Evolutionary conservation across 2,113 vertebrate species (phyloP).

Genomic region (Parus major): DNA sequence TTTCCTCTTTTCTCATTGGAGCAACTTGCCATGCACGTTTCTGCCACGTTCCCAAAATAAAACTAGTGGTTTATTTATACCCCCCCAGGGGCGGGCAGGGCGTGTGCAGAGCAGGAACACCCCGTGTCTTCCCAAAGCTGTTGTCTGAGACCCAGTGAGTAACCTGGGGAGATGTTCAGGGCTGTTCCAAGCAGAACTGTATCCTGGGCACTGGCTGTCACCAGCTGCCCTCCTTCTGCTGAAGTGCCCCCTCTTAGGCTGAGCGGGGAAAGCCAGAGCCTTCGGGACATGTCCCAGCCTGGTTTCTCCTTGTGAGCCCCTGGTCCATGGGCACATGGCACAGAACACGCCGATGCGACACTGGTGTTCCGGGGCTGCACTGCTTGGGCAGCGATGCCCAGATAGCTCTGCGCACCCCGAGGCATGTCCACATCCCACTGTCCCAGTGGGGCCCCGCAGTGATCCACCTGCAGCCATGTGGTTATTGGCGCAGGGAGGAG

Average conservation of each 20-base stretch:
- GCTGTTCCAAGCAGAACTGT: background rate
- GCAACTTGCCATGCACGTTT: background rate
- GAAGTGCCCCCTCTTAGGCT: background rate
- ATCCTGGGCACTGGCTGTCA: rapidly evolving
- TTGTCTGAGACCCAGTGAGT: rapidly evolving
- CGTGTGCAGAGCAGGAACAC: rapidly evolving
- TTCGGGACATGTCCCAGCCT: rapidly evolving
- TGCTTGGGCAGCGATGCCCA: background rate
- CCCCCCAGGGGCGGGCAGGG: background rate
- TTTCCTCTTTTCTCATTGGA: background rate
- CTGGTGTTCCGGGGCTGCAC: background rate
- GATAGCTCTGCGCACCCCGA: background rate
- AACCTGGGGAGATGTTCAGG: background rate
- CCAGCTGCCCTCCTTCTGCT: background rate
- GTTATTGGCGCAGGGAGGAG: background rate
- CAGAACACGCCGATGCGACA: rapidly evolving
- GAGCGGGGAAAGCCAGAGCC: rapidly evolving
- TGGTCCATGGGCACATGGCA: rapidly evolving
- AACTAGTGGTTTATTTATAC: conserved; percentile 8
- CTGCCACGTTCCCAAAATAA: conserved; percentile 28
- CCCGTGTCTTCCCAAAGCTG: background rate
- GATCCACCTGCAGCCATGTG: background rate
- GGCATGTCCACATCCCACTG: rapidly evolving
- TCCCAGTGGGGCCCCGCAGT: background rate
- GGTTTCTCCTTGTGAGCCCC: background rate